Evolutionary conservation across 2,797 vertebrate genomes (phyloP).

Genomic region (Onychomys arenicola): DNA sequence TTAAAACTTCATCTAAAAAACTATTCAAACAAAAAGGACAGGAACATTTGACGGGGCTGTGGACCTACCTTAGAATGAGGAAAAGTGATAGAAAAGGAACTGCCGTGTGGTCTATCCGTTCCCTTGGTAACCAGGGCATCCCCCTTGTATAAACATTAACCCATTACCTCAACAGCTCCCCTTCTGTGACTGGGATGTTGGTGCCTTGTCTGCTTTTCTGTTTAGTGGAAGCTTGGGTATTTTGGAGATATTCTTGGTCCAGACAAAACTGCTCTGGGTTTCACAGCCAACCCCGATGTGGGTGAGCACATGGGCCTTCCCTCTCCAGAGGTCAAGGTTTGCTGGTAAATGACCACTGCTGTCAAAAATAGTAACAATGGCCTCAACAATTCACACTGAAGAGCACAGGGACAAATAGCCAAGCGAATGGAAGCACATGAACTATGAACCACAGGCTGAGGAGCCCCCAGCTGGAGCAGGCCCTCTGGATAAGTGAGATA

Average conservation of each 20-base stretch:
- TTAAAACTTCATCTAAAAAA: constrained; percentile 77
- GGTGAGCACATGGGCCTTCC: constrained; percentile 51
- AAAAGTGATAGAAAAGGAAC: constrained; percentile 68
- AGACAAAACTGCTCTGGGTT: constrained; percentile 78
- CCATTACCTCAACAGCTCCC: constrained; percentile 80
- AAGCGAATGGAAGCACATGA: too few species aligned
- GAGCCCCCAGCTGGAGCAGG: too few species aligned
- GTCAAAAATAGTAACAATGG: constrained; percentile 56
- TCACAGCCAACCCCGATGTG: constrained; percentile 67
- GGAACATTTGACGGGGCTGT: constrained; percentile 66
- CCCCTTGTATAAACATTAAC: constrained; percentile 58
- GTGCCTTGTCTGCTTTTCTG: constrained; percentile 76
- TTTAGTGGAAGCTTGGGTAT: constrained; percentile 69
- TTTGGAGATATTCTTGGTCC: constrained; percentile 70
- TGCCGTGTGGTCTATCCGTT: neutral
- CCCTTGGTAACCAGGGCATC: constrained; percentile 71
- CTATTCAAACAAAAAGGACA: constrained; percentile 81
- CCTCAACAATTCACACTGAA: too few species aligned
- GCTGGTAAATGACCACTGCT: constrained; percentile 52
- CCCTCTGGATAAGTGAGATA: too few species aligned
- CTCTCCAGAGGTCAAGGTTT: neutral
- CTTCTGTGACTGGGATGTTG: constrained; percentile 60
- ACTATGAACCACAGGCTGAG: too few species aligned
- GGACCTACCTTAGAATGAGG: constrained; percentile 74
- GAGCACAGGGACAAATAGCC: too few species aligned